Percentiles rank a stretch among this genome's conserved stretches.
Evolutionary conservation across 2,797 vertebrate genomes (phyloP).

Genomic region (Sus cebifrons): DNA sequence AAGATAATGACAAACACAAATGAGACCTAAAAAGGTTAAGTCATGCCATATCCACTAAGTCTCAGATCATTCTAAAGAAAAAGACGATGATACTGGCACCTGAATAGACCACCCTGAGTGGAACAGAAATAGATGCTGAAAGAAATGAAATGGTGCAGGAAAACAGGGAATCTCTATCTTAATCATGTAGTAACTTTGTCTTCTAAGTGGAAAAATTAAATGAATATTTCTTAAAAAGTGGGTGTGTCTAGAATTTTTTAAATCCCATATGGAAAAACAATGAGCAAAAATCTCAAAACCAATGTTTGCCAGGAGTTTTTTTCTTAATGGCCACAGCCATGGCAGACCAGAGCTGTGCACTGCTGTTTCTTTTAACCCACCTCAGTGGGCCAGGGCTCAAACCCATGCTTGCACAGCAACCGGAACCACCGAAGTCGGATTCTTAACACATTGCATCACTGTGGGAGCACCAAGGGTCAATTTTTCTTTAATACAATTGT

Average conservation of each 20-base stretch:
- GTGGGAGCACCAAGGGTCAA: background rate
- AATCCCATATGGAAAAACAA: background rate
- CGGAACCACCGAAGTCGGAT: too few relatives aligned
- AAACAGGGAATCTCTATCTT: background rate
- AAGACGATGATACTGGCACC: background rate
- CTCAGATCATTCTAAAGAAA: background rate
- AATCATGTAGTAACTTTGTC: background rate
- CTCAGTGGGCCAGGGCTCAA: too few relatives aligned
- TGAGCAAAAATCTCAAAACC: too few relatives aligned
- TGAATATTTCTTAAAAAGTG: background rate
- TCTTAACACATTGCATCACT: too few relatives aligned
- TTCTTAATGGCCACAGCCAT: too few relatives aligned
- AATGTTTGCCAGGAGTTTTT: background rate
- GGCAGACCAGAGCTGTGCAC: too few relatives aligned
- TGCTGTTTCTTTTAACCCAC: too few relatives aligned
- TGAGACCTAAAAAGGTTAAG: constrained; percentile 3
- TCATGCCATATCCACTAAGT: background rate
- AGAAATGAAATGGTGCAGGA: background rate
- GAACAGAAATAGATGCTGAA: background rate
- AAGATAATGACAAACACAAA: background rate
- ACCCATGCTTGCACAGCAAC: too few relatives aligned
- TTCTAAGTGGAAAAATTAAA: constrained; percentile 12
- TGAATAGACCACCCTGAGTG: background rate
- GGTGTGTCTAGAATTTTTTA: background rate
- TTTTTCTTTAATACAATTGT: background rate